Evolutionary conservation across 2,888 invertebrate genomes (phyloP).

Genomic region (Zhuqinia jingwanae): DNA sequence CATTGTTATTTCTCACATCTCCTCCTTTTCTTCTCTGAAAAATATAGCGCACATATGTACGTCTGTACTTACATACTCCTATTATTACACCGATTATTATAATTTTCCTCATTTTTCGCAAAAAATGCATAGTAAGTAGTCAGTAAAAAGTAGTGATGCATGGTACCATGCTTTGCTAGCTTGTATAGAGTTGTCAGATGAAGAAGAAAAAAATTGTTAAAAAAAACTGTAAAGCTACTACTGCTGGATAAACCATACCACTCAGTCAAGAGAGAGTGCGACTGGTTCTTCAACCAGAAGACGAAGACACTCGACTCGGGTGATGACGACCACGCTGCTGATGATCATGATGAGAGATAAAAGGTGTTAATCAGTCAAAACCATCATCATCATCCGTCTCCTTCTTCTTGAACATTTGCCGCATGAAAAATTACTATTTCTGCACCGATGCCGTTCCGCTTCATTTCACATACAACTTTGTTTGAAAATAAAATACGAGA

Average conservation of each 20-base stretch:
- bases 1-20: conserved; percentile 7
- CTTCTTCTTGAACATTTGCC: conserved; percentile 21
- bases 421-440: not conserved
- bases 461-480: conserved; percentile 34
- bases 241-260: not conserved
- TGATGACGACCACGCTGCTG: not conserved
- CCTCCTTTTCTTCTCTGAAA: not conserved
- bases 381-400: conserved; percentile 18
- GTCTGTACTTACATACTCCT: not conserved
- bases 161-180: too few species aligned
- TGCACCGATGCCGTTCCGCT: conserved; percentile 31
- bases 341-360: conserved; percentile 55
- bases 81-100: not conserved
- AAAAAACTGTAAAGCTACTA: not conserved
- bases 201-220: not conserved
- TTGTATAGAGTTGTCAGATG: not conserved
- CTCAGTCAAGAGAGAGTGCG: too few species aligned
- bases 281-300: conserved; percentile 16
- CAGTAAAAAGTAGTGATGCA: not conserved
- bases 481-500: too few species aligned
- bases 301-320: not conserved
- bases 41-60: not conserved
- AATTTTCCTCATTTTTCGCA: not conserved
- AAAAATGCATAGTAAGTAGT: conserved; percentile 3
- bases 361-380: conserved; percentile 67